Conservation (phyloP, 2,113 vertebrate genomes). For the Erpornis zantholeuca region DNA sequence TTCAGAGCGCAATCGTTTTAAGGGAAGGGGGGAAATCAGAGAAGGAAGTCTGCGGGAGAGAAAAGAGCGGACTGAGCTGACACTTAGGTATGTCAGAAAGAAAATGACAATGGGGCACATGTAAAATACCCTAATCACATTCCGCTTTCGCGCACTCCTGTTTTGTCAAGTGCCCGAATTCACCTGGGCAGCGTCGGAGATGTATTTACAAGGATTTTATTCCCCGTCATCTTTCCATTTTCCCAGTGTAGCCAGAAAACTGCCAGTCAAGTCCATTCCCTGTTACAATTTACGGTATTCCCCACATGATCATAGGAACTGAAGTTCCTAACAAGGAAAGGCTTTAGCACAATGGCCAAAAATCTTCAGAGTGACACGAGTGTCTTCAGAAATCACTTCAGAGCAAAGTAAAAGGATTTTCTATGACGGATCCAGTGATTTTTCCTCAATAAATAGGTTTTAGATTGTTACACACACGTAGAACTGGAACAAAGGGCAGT, state of each 20-base stretch:
- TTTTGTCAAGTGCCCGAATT: conserved; percentile 59
- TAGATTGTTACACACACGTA: conserved; percentile 87
- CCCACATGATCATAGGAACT: conserved; percentile 76
- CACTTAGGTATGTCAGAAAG: not conserved
- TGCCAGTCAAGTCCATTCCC: conserved; percentile 73
- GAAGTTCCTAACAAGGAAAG: conserved; percentile 79
- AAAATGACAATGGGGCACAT: conserved; percentile 17
- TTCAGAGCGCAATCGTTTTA: conserved; percentile 68
- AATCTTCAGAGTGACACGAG: conserved; percentile 77
- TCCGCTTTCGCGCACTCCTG: not conserved
- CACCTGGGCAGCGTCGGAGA: conserved; percentile 56
- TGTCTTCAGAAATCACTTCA: conserved; percentile 83
- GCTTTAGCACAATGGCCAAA: conserved; percentile 71
- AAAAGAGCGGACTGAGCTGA: not conserved
- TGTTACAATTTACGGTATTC: conserved; percentile 77
- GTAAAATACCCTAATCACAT: conserved; percentile 12
- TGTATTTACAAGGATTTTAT: conserved; percentile 72
- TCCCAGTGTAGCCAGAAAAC: conserved; percentile 71
- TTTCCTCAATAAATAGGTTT: conserved; percentile 88
- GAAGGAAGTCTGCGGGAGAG: not conserved
- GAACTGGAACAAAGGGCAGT: conserved; percentile 83
- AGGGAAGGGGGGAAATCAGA: not conserved
- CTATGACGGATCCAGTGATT: conserved; percentile 86
- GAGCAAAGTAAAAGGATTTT: conserved; percentile 82
- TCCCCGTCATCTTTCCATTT: conserved; percentile 68